Percentiles rank a stretch among this genome's conserved stretches.
Conservation (phyloP, 1,140 invertebrate species). For the Meloidogyne hapla region DNA sequence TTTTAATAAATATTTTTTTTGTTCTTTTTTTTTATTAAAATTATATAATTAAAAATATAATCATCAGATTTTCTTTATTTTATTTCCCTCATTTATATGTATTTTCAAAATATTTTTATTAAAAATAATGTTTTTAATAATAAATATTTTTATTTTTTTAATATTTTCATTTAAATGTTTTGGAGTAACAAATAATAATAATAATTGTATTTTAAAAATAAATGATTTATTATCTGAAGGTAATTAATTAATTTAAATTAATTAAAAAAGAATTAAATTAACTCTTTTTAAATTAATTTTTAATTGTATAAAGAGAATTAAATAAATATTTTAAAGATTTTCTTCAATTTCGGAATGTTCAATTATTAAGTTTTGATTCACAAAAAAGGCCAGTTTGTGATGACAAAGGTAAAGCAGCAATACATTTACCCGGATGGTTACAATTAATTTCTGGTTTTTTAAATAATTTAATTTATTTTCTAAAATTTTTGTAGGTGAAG, state of each 20-base stretch:
- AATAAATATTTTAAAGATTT: neutral
- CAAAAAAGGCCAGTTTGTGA: slow-evolving; percentile 16
- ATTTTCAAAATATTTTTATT: neutral
- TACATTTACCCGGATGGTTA: slow-evolving; percentile 24
- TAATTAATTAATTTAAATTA: neutral
- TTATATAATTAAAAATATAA: neutral
- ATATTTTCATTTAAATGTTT: neutral
- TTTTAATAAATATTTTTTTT: neutral
- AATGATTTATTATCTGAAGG: neutral
- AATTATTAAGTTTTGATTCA: neutral
- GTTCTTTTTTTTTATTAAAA: too few relatives aligned
- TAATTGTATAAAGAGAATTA: neutral
- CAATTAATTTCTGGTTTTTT: slow-evolving; percentile 8
- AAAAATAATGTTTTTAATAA: neutral
- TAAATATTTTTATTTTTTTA: slow-evolving; percentile 1
- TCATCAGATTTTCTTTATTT: neutral
- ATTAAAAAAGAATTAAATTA: too few relatives aligned
- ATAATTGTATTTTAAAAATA: slow-evolving; percentile 7
- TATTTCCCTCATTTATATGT: neutral
- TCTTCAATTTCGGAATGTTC: neutral
- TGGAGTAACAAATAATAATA: neutral
- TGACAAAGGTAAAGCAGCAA: neutral
- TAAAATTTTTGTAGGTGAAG: neutral
- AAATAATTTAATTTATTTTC: neutral
- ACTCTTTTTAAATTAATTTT: neutral